Percentiles rank a stretch among this genome's conserved stretches.
Evolutionary conservation across 2,797 vertebrate genomes (phyloP).

Genomic region (Syndactyla subalaris): DNA sequence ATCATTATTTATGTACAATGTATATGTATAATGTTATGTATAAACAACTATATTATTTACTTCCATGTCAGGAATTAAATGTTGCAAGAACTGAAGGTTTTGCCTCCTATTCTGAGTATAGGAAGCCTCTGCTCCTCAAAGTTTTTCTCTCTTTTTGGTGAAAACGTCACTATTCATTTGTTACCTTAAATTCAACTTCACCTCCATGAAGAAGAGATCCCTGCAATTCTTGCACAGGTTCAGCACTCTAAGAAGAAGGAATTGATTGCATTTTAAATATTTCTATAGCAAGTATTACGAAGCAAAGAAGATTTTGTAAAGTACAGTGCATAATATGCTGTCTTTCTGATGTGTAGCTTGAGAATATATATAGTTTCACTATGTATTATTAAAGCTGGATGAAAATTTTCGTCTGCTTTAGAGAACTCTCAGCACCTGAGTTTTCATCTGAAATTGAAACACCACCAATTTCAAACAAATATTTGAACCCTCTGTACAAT

Average conservation of each 20-base stretch:
- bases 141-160: background rate
- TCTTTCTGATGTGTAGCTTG: background rate
- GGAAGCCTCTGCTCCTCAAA: background rate
- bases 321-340: background rate
- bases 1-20: background rate
- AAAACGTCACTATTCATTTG: background rate
- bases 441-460: background rate
- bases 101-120: background rate
- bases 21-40: background rate
- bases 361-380: background rate
- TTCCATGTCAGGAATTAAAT: background rate
- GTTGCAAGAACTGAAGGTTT: background rate
- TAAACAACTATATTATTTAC: background rate
- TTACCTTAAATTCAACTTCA: constrained; percentile 20
- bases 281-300: background rate
- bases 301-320: background rate
- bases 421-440: background rate
- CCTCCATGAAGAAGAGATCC: background rate
- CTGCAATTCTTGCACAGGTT: background rate
- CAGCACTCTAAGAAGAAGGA: background rate
- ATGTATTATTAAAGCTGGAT: background rate
- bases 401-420: background rate
- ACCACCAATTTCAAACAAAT: background rate
- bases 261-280: constrained; percentile 45
- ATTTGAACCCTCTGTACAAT: background rate